Evolutionary conservation across 2,797 vertebrate species (phyloP), one percentile per base, ranked within the genome.

Genomic region (Bovichtus diacanthus): DNA sequence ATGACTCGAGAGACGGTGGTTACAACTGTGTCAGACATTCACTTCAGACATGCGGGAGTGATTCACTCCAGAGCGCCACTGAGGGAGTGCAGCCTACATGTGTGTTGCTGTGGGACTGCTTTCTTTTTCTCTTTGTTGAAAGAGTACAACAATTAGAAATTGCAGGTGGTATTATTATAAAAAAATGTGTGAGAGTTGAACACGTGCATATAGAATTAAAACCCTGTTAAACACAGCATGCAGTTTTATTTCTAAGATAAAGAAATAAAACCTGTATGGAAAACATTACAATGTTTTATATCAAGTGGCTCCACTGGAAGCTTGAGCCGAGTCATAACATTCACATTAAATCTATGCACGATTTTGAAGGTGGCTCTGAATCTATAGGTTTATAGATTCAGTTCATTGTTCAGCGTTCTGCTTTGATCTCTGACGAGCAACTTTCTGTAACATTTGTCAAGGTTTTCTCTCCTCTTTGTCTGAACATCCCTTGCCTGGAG

Each of bases 1-100:
- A 67, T 84, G 86, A 86, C 38, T 61, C 61, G 70, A 43, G 10
- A 60, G 58, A 67, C 64, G 16, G 80, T 2, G 51, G 81, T 65
- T 50, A 58, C 16, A 29, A 51, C 18, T 38, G 53, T 39, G 70
- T 74, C 47, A 73, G 64, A 69, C 7, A 11, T 61, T 68, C 36
- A 43, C 56, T 70, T 61, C 81, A 82, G 73, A 80, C 72, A 64
- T 55, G 68, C 38, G 18, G 60, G 29, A 55, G 36, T 86, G 76
- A 84, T 56, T 86, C 83, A 87, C 50, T 47, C 58, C 63, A 58
- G 21, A 47, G 47, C 5, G 55, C 63, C 49, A 46, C 41, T 44
- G 49, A 62, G 31, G 46, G 62, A 46, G 68, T 3, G 19, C 13
- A 60, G 41, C 54, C 29, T 1, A 2, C 9, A 39, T 8, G 19